phyloP scores from a whole-genome alignment of 2,113 vertebrate genomes.

The Notarius lentiginosus region DNA sequence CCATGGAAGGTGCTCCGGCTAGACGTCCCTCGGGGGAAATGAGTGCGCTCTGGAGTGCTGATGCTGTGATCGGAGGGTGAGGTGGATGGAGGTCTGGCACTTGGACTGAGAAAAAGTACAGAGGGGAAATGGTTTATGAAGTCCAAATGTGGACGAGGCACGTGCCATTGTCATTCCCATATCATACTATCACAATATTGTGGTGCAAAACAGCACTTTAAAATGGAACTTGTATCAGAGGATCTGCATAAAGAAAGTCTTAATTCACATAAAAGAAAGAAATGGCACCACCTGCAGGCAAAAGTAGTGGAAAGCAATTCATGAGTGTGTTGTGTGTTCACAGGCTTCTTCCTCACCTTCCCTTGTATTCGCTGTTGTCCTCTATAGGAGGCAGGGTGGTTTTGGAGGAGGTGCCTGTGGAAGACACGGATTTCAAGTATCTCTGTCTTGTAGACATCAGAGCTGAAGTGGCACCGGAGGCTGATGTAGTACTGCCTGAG shows the following conservation, averaged over 20 bases:
- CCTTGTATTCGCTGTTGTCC: conserved; percentile 87
- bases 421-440: conserved; percentile 95
- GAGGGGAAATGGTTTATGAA: neutral
- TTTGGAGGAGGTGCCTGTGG: conserved; percentile 92
- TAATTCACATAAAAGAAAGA: neutral
- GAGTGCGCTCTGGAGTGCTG: conserved; percentile 91
- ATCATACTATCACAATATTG: neutral
- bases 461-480: conserved; percentile 69
- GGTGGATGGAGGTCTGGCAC: conserved; percentile 84
- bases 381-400: conserved; percentile 93
- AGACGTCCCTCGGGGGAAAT: conserved; percentile 92
- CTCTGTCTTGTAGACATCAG: conserved; percentile 83
- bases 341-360: conserved; percentile 74
- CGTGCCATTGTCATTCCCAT: neutral
- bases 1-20: conserved; percentile 97
- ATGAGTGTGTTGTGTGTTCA: neutral
- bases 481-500: conserved; percentile 82
- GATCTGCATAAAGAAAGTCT: neutral
- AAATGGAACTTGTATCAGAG: no score
- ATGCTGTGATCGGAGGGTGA: conserved; percentile 96
- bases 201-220: neutral
- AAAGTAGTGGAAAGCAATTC: neutral
- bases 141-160: neutral
- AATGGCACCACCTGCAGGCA: neutral
- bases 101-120: conserved; percentile 66